A percentile compares a stretch with the other conserved stretches of the same genome.
These are phyloP conservation scores for Odontomyia ornata DNA, from an alignment of 2,888 invertebrate genomes.

Conservation along the genomic window DNA sequence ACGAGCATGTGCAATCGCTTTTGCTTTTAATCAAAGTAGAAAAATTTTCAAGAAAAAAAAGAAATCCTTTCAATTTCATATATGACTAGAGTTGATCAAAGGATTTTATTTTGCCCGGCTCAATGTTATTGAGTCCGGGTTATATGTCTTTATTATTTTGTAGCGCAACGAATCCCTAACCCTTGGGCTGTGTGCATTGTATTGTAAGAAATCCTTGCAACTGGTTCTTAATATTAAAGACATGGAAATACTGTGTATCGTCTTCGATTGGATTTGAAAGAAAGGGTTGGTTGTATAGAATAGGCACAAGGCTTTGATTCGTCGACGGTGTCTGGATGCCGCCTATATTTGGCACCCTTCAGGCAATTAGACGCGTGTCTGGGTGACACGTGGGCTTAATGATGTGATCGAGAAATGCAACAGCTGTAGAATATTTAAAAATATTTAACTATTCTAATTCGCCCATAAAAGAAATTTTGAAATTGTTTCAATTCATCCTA, in stretches of 20 bases:
- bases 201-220: slow-evolving; percentile 29
- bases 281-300: not conserved
- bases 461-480: too few species aligned
- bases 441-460: too few species aligned
- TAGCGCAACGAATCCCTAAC: slow-evolving; percentile 1
- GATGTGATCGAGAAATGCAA: not conserved
- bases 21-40: not conserved
- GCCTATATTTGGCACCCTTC: slow-evolving; percentile 26
- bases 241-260: not conserved
- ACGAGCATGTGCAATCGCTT: not conserved
- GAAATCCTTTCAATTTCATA: slow-evolving; percentile 44
- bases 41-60: not conserved
- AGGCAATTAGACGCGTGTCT: slow-evolving; percentile 27
- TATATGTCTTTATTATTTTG: slow-evolving; percentile 22
- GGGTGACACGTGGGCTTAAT: slow-evolving; percentile 24
- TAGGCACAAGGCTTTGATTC: not conserved
- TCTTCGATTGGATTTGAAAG: not conserved
- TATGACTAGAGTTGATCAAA: not conserved
- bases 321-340: not conserved
- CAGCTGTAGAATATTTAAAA: not conserved
- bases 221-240: slow-evolving; percentile 28
- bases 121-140: not conserved
- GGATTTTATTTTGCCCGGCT: not conserved
- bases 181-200: slow-evolving; percentile 1
- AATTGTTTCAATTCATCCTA: too few species aligned